Evolutionary conservation across 2,113 vertebrate genomes (phyloP).

Genomic region (Halcyon malimbica): DNA sequence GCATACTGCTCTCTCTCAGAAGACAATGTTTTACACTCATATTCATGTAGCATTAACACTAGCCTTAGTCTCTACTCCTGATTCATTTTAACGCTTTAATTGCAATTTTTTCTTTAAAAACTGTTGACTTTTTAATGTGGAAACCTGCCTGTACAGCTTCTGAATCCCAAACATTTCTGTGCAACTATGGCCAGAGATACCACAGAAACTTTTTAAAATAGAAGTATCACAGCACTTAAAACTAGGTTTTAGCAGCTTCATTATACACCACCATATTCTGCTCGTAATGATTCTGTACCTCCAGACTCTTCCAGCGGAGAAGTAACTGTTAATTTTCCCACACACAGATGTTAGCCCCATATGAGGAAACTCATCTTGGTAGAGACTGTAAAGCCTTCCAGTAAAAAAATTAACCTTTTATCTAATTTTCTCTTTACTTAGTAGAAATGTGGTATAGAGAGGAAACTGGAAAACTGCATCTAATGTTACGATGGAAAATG

Average conservation of each 20-base stretch:
- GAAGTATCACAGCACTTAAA: background rate
- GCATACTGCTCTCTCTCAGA: background rate
- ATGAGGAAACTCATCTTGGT: background rate
- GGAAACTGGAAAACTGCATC: slow-evolving; percentile 27
- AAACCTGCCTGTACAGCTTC: background rate
- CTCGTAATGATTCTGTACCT: background rate
- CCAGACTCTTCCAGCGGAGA: background rate
- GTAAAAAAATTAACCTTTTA: slow-evolving; percentile 3
- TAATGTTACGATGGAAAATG: background rate
- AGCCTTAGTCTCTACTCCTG: background rate
- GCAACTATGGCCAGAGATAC: background rate
- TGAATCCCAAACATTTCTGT: background rate
- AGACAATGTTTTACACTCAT: background rate
- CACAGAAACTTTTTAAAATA: background rate
- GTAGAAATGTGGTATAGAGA: background rate
- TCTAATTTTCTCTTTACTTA: background rate
- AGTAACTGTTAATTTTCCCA: background rate
- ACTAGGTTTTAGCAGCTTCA: background rate
- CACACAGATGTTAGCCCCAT: background rate
- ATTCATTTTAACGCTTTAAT: background rate
- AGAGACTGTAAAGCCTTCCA: background rate
- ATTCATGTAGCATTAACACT: background rate
- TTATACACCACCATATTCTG: background rate
- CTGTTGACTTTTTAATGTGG: background rate
- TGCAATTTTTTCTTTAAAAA: background rate